Base-by-base conservation (phyloP, 2,797 vertebrate genomes). In the Gallinago nigripennis region DNA sequence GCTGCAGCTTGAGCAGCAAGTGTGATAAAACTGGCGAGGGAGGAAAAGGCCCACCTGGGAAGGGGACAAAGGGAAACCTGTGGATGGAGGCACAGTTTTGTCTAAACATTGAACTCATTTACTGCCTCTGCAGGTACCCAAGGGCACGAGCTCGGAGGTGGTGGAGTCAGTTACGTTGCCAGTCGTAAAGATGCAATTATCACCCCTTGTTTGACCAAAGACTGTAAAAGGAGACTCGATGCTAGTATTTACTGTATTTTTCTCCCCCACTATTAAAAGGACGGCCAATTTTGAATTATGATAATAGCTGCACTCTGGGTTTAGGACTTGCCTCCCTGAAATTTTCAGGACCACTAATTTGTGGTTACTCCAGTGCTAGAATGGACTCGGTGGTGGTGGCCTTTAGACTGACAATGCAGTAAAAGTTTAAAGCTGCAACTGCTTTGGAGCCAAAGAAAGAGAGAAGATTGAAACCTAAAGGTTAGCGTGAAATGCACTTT, bases 401-500 rank as follows among this genome's bases (percentile, higher is more conserved):
- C 98, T 98, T 98, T 98, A 97, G 97, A 96, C 97, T 98, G 97
- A 96, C 95, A 98, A 94, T 70, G 97, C 97, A 97, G 98, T 98
- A 98, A 98, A 98, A 98, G 98, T 98, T 98, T 98, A 98, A 98
- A 98, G 98, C 86, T 88, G 97, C 97, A 97, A 97, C 98, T 97
- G 97, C 97, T 98, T 98, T 70, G 45, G 97, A 98, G 94, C 97
- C 97, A 95, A 97, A 97, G 97, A 97, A 97, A 98, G 97, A 98
- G 96, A 98, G 97, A 95, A 98, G 98, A 98, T 97, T 97, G 98
- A 98, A 98, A 98, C 97, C 98, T 98, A 98, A 98, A 98, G 98
- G 98, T 98, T 98, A 98, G 98, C 68, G 63, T 98, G 98, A 98
- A 98, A 98, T 98, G 98, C 98, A 98, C 98, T 98, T 98, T 98